Base-by-base conservation (phyloP, 2,888 invertebrate species). In the Ectemnius cavifrons region DNA sequence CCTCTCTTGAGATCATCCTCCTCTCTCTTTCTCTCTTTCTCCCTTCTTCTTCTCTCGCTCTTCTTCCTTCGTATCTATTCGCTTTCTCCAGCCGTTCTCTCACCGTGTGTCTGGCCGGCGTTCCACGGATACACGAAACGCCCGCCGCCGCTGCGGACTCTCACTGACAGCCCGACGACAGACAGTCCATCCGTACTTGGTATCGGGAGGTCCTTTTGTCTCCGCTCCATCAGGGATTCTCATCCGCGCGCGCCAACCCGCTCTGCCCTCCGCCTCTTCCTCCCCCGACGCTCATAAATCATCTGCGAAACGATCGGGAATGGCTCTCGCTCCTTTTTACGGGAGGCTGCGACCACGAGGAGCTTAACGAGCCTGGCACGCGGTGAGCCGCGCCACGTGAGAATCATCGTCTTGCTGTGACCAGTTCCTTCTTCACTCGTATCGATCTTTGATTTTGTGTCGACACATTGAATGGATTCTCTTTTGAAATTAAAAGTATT, bases 161-260 rank as follows among this genome's bases (percentile, higher is more conserved):
- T 83, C 80, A 79, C 83, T 85, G 86, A 86, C 87, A 85, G 84
- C 79, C 76, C 83, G 85, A 86, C 84, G 83, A 85, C 82, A 80
- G 83, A 86, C 87, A 83, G 87, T 80, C 80, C 83, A 77, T 86
- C 84, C 85, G 78, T 82, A 85, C 82, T 83, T 74, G 82, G 74
- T 82, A 83, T 83, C 81, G 76, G 82, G 79, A 74, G 82, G 84
- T 84, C 84, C 84, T 84, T 84, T 84, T 84, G 82, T 84, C 82
- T 82, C 82, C 75, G 73, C 74, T 78, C 64, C 80, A 71, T 77
- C 81, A 82, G 83, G 71, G 81, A 77, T 83, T 83, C 81, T 83
- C 83, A 83, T 83, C 75, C 73, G 67, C 65, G 66, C 67, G 67
- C 73, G 49, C 46, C 20, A 18, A 2, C 49, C 28, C 63, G 4